Base-by-base conservation (phyloP, 2,797 vertebrate genomes). In the Pipistrellus pipistrellus region DNA sequence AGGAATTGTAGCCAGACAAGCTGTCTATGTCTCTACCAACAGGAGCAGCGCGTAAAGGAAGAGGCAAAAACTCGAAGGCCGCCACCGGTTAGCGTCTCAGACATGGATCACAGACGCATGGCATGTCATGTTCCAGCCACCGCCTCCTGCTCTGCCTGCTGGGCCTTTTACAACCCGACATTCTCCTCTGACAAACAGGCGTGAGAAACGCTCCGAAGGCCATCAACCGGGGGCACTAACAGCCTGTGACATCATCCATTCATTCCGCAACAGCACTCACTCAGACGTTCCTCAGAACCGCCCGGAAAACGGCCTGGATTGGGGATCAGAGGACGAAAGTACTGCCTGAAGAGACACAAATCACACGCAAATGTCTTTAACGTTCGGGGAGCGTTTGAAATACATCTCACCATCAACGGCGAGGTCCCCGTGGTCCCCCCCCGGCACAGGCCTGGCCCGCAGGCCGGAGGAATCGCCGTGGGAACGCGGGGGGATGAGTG, bases 381-480 rank as follows among this genome's bases (percentile, higher is more conserved):
- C 10, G 10, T 23, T n/a, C 38, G 27, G 44, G 11, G 13, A 23
- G 12, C 27, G 48, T 69, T 86, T 15, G 51, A 72, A 64, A 87
- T 51, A 21, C 44, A 41, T 81, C 32, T 80, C 8, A 11, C 10
- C 32, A 0, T 17, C 44, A 18, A 21, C 14, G 51, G 8, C 30
- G n/a, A 38, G 90, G 13, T 18, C 32, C n/a, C 66, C 21, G 9
- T 4, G 6, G 27, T 4, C 64, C 38, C 0, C 59, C 41, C 18
- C 38, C 0, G 3, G 20, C 41, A 3, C 2, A 23, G 4, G 64
- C 48, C 53, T 1, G 20, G 3, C 51, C 18, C 14, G 20, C 2
- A 48, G 53, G 32, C 66, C 51, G 20, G 2, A 20, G 83, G 25
- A 4, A 3, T n/a, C 32, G 14, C 7, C 8, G 14, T 35, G n/a